Evolutionary conservation across 2,888 invertebrate species (phyloP), one percentile per base, ranked within the genome.

Genomic region (Drosophila suboccidentalis): DNA sequence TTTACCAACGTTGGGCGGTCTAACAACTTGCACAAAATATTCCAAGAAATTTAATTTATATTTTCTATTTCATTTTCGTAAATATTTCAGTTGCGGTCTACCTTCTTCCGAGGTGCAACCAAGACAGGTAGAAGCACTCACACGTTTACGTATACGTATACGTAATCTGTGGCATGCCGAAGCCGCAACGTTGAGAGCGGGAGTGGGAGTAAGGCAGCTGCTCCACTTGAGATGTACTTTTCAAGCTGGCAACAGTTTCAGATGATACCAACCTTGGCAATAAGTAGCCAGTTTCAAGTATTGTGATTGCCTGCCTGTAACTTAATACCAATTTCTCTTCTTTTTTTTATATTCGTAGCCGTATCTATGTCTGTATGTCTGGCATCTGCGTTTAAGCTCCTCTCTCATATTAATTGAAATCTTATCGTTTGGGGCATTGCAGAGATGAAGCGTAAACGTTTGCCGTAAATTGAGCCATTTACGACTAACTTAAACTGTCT

Each of bases 321-420:
- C 41, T 67, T 65, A 71, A 78, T 62, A 67, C 50, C 26, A 19
- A 47, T 49, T 49, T 19, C 51, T 41, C 10, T 9, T 9, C 17
- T 22, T 34, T 53, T 41, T 46, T 32, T 6, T 46, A 8, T 32
- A 9, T 17, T 46, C 22, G 17, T 15, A 8, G 4, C 44, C 19
- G 15, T 60, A 62, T 57, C 59, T 26, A 51, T 46, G 44, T 55
- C 63, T 41, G 61, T 26, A 51, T 46, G 44, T 55, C 63, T 41
- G 61, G 44, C 58, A 61, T 71, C 59, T 19, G 22, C 44, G 53
- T 66, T 70, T 69, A 70, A 67, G 66, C 74, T 67, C 11, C 17
- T 49, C 49, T 15, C 32, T 32, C 58, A 76, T 79, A 87, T 81
- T 87, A 87, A 86, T 87, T 86, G 87, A 87, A 87, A 82, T 84